Base-by-base conservation (phyloP, 2,113 vertebrate genomes). In the Elephas maximus region DNA sequence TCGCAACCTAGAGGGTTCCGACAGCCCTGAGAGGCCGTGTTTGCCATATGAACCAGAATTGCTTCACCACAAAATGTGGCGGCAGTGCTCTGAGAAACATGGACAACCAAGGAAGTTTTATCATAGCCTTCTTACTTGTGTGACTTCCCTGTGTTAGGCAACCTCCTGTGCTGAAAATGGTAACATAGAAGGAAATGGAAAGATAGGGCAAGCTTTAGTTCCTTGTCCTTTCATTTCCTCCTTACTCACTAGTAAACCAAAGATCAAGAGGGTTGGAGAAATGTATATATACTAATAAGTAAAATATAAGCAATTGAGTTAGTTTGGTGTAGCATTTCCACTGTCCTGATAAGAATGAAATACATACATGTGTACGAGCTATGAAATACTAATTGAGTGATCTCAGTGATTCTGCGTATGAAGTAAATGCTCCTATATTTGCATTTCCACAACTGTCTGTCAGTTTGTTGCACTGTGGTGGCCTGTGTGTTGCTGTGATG, bases 341-440 rank as follows among this genome's bases (percentile, higher is more conserved):
- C 37, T 62, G 78, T 77, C 74, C 82, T 28, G 62, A 12, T 48
- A 74, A 74, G 82, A 82, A 71, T 86, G 30, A 65, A 82, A 77
- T 83, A 65, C 48, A 69, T 26, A 67, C 17, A n/a, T 28, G 44
- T 3, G 7, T 12, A 12, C 28, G 26, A 67, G 62, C 30, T 84
- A n/a, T 71, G 37, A 65, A 95, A 86, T 63, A 85, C 0, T 1
- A 74, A 60, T 69, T 78, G 33, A 53, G 8, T 80, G 51, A 62
- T 26, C 91, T 85, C 77, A 67, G 60, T 57, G 63, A 83, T 79
- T 91, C 57, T 33, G 51, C 21, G 2, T 74, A 62, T 4, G 30
- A 83, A 37, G 69, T 83, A 81, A 84, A 79, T 26, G 24, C 9
- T 78, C 33, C 9, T 53, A 6, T 81, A 77, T 94, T 91, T 96